A percentile compares a stretch with the other conserved stretches of the same genome.
Conservation (phyloP, 2,888 invertebrate genomes). For the Lasiommata megera region DNA sequence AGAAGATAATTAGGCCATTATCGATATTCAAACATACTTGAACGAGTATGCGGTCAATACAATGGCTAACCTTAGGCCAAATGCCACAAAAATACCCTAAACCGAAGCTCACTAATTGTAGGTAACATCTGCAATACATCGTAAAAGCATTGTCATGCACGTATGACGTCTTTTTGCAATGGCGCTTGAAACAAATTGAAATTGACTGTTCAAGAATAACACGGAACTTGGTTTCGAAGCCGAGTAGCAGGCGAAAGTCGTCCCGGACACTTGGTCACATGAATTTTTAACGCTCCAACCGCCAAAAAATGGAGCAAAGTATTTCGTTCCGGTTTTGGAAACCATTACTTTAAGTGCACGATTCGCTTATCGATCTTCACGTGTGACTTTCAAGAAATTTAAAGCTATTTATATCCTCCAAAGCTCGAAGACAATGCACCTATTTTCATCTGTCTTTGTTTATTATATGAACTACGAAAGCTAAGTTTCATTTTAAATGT, state of each 20-base stretch:
- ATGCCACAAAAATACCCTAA: too few species aligned
- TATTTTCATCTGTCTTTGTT: conserved; percentile 17
- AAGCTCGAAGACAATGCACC: conserved; percentile 11
- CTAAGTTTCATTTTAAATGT: neutral
- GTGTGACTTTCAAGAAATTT: conserved; percentile 32
- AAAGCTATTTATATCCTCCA: conserved; percentile 23
- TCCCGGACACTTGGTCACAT: conserved; percentile 50
- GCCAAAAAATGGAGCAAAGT: conserved; percentile 51
- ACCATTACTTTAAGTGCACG: conserved; percentile 66
- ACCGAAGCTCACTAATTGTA: too few species aligned
- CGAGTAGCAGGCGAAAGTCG: conserved; percentile 34
- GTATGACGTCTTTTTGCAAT: conserved; percentile 15
- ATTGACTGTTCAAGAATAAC: conserved; percentile 43
- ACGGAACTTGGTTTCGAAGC: conserved; percentile 40
- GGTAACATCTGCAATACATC: neutral
- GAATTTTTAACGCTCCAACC: conserved; percentile 53
- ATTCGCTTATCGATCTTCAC: conserved; percentile 37
- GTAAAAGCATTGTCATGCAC: neutral
- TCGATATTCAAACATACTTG: too few species aligned
- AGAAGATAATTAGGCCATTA: too few species aligned
- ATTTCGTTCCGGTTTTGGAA: conserved; percentile 45
- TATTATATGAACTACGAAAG: neutral
- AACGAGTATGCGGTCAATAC: too few species aligned
- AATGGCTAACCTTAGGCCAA: too few species aligned
- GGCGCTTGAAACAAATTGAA: conserved; percentile 38